Conservation (phyloP, 2,797 vertebrate species). For the Perodicticus potto region DNA sequence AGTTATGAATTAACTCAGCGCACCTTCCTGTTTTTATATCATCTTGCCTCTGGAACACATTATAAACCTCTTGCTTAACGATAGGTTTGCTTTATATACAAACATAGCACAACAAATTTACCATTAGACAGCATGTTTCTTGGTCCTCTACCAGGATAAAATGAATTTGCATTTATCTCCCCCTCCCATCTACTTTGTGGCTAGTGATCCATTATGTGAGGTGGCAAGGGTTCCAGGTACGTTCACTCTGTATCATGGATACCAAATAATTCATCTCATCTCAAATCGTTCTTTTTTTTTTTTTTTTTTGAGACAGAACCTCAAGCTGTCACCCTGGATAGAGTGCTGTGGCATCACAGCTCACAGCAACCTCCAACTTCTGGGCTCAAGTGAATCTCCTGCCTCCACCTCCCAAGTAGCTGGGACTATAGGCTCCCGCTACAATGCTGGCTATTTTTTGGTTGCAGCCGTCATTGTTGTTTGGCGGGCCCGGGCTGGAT, state of each 20-base stretch:
- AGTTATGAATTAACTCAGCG: neutral
- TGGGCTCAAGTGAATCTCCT: no score
- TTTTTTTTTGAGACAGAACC: no score
- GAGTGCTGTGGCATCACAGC: no score
- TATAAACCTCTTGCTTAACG: neutral
- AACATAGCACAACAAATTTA: neutral
- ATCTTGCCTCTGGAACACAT: neutral
- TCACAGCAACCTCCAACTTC: no score
- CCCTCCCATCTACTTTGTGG: neutral
- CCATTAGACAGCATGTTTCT: neutral
- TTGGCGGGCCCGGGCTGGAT: no score
- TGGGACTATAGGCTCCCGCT: no score
- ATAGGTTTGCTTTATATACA: neutral
- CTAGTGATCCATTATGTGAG: neutral
- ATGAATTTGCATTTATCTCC: neutral
- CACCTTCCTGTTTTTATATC: neutral
- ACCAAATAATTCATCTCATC: neutral
- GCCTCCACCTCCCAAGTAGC: no score
- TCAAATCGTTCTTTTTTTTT: neutral
- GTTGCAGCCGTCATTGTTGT: no score
- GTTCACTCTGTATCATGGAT: no score
- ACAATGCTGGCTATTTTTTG: no score
- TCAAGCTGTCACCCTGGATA: no score
- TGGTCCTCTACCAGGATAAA: neutral
- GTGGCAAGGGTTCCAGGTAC: neutral